phyloP scores from a whole-genome alignment of 2,797 vertebrate genomes.

The Sylvilagus floridanus region DNA sequence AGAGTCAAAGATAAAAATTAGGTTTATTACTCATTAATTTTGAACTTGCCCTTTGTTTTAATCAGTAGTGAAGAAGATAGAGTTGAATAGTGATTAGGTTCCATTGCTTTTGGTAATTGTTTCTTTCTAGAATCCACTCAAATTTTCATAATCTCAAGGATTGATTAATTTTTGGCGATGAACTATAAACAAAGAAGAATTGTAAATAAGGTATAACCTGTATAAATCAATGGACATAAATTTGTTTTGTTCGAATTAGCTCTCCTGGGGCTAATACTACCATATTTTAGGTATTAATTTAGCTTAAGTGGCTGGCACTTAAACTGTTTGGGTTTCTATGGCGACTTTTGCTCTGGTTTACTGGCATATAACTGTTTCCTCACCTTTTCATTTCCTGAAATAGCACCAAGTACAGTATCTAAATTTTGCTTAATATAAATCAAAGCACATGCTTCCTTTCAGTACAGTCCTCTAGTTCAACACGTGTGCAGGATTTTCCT shows the following conservation, averaged over 20 bases:
- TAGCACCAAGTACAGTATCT: slow-evolving; percentile 81
- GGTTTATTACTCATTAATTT: slow-evolving; percentile 6
- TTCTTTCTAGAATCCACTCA: slow-evolving; percentile 37
- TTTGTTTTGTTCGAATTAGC: slow-evolving; percentile 57
- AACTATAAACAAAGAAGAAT: slow-evolving; percentile 43
- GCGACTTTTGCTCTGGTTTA: slow-evolving; percentile 73
- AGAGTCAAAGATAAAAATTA: neutral
- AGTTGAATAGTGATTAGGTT: slow-evolving; percentile 2
- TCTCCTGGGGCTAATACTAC: slow-evolving; percentile 39
- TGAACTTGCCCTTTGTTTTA: slow-evolving; percentile 12
- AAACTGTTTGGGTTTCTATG: slow-evolving; percentile 67
- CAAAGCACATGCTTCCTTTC: slow-evolving; percentile 79
- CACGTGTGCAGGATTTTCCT: slow-evolving; percentile 75
- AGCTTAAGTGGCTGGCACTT: slow-evolving; percentile 66
- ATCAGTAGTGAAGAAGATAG: neutral
- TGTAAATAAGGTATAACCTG: slow-evolving; percentile 24
- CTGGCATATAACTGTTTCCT: slow-evolving; percentile 75
- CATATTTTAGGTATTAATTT: slow-evolving; percentile 70
- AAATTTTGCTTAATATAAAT: slow-evolving; percentile 83
- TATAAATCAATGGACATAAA: neutral
- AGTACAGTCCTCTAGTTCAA: slow-evolving; percentile 76
- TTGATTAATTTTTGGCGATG: slow-evolving; percentile 46
- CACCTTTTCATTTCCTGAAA: slow-evolving; percentile 84
- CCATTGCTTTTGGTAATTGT: neutral
- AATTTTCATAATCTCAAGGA: slow-evolving; percentile 2